Evolutionary conservation across 2,797 vertebrate genomes (phyloP).

Genomic region (Parauchenoglanis punctatus): DNA sequence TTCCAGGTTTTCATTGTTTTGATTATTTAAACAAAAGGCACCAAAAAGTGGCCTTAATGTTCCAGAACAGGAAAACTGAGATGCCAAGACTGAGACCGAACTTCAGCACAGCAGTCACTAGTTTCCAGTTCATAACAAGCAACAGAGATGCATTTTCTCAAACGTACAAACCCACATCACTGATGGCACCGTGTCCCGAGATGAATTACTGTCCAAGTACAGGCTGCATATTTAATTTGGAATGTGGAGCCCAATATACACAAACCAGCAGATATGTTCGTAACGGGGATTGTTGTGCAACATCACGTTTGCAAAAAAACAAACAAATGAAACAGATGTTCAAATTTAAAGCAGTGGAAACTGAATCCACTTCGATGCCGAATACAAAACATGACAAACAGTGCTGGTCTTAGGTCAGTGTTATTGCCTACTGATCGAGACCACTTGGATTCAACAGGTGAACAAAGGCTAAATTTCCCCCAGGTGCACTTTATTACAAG

Average conservation of each 20-base stretch:
- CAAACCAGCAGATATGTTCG: background rate
- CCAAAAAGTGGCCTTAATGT: constrained; percentile 55
- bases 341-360: constrained; percentile 9
- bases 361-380: constrained; percentile 4
- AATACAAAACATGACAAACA: background rate
- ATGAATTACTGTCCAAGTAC: background rate
- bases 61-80: constrained; percentile 19
- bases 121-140: constrained; percentile 39
- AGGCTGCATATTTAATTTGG: constrained; percentile 4
- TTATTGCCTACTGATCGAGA: background rate
- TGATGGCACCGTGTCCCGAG: background rate
- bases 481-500: background rate
- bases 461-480: background rate
- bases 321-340: constrained; percentile 6
- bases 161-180: constrained; percentile 5
- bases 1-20: constrained; percentile 78
- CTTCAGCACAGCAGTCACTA: constrained; percentile 2
- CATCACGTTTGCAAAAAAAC: background rate
- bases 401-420: constrained; percentile 20
- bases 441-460: background rate
- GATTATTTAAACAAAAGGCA: constrained; percentile 76
- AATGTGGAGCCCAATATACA: constrained; percentile 2
- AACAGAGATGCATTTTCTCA: constrained; percentile 5
- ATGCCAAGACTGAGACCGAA: background rate
- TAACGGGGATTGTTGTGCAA: constrained; percentile 42